Conservation (phyloP, 2,113 vertebrate genomes). For the Solea senegalensis region DNA sequence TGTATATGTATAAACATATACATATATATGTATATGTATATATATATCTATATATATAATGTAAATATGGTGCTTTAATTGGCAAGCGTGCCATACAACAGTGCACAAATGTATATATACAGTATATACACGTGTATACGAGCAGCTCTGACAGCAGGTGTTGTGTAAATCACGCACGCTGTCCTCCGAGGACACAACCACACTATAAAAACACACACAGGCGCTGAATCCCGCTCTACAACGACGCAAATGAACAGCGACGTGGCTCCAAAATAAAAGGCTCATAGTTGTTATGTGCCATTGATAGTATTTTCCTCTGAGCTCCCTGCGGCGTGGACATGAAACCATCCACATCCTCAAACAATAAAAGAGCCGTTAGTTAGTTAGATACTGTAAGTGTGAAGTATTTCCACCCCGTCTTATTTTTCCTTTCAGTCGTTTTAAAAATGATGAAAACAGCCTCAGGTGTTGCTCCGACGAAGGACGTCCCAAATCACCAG, state of each 20-base stretch:
- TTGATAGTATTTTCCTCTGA: conserved; percentile 4
- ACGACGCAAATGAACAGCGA: neutral
- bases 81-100: too few relatives aligned
- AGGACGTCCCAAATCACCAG: conserved; percentile 44
- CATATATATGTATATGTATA: too few relatives aligned
- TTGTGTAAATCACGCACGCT: conserved; percentile 9
- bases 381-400: conserved; percentile 2
- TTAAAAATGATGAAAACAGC: conserved; percentile 29
- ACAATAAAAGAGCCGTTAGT: neutral
- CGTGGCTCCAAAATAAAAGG: too few relatives aligned
- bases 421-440: neutral
- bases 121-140: neutral
- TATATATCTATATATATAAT: too few relatives aligned
- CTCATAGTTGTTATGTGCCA: neutral
- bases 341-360: neutral
- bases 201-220: conserved; percentile 3
- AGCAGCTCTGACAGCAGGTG: neutral
- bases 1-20: too few relatives aligned
- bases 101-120: neutral
- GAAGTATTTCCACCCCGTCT: neutral
- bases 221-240: neutral
- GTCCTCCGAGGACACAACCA: conserved; percentile 27
- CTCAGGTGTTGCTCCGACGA: conserved; percentile 11
- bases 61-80: too few relatives aligned
- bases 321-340: neutral